Conservation (phyloP, 2,113 vertebrate genomes). For the Solea senegalensis region DNA sequence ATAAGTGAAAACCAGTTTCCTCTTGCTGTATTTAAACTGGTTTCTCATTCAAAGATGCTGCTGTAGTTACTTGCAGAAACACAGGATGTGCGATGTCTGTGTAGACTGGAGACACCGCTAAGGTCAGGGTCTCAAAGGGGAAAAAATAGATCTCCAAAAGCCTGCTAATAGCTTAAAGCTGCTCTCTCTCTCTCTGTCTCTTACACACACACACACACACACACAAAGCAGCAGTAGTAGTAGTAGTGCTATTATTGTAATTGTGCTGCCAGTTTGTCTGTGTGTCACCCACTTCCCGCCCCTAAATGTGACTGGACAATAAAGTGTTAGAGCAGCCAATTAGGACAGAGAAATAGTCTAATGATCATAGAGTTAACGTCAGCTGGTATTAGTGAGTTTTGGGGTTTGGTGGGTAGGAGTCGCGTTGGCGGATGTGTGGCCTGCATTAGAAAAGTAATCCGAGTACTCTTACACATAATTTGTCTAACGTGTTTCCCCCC, state of each 20-base stretch:
- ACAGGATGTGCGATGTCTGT: slow-evolving; percentile 17
- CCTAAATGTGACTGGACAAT: slow-evolving; percentile 77
- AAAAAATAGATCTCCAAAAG: slow-evolving; percentile 58
- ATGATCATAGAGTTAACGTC: slow-evolving; percentile 38
- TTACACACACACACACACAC: slow-evolving; percentile 13
- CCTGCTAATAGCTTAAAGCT: slow-evolving; percentile 81
- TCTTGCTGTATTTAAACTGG: not conserved
- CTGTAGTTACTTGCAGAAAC: slow-evolving; percentile 25
- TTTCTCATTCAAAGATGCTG: not conserved
- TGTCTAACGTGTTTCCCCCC: too few species aligned
- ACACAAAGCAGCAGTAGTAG: slow-evolving; percentile 42
- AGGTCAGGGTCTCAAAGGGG: slow-evolving; percentile 68
- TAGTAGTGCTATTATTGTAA: slow-evolving; percentile 75
- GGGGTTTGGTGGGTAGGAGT: slow-evolving; percentile 28
- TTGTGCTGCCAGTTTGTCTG: slow-evolving; percentile 77
- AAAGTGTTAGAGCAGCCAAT: slow-evolving; percentile 70
- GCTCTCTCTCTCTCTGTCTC: slow-evolving; percentile 15
- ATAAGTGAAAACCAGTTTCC: not conserved
- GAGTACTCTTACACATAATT: too few species aligned
- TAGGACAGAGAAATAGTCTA: slow-evolving; percentile 52
- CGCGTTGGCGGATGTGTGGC: slow-evolving; percentile 23
- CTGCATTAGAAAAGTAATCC: not conserved
- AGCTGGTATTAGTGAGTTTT: slow-evolving; percentile 45
- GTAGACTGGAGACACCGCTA: slow-evolving; percentile 22
- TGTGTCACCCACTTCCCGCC: slow-evolving; percentile 61